A percentile compares a stretch with the other conserved stretches of the same genome.
These are phyloP conservation scores for Drosophila putrida DNA, from an alignment of 2,888 invertebrate genomes.

Conservation along the genomic window DNA sequence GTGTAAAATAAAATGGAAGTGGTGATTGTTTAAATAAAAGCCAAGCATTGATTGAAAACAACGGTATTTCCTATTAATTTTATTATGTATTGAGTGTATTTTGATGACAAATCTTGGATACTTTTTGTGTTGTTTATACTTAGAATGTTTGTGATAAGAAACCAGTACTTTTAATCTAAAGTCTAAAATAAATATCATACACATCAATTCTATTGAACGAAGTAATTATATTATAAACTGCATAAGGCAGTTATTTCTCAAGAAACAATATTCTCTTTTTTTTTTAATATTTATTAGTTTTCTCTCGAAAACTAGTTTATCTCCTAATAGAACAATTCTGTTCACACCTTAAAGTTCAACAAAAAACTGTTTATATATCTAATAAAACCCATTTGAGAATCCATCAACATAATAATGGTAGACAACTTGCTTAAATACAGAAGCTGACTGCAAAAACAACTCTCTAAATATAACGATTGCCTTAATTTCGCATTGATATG, in stretches of 20 bases:
- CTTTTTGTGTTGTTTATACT: too few relatives aligned
- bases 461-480: constrained; percentile 49
- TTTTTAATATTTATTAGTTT: background rate
- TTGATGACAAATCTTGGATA: background rate
- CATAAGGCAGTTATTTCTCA: too few relatives aligned
- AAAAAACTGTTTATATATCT: background rate
- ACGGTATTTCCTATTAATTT: background rate
- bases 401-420: constrained; percentile 8
- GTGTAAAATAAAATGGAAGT: background rate
- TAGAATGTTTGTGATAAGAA: background rate
- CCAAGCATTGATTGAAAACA: background rate
- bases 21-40: background rate
- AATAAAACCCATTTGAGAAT: constrained; percentile 6
- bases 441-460: constrained; percentile 26
- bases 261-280: background rate
- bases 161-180: background rate
- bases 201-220: too few relatives aligned
- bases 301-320: background rate
- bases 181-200: too few relatives aligned
- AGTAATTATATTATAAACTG: too few relatives aligned
- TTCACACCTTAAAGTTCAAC: constrained; percentile 3
- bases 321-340: background rate
- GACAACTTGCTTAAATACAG: constrained; percentile 15
- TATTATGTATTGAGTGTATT: background rate
- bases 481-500: constrained; percentile 29